A percentile compares a stretch with the other conserved stretches of the same genome.
Evolutionary conservation across 2,113 vertebrate species (phyloP).

Genomic region (Spilogale gracilis): DNA sequence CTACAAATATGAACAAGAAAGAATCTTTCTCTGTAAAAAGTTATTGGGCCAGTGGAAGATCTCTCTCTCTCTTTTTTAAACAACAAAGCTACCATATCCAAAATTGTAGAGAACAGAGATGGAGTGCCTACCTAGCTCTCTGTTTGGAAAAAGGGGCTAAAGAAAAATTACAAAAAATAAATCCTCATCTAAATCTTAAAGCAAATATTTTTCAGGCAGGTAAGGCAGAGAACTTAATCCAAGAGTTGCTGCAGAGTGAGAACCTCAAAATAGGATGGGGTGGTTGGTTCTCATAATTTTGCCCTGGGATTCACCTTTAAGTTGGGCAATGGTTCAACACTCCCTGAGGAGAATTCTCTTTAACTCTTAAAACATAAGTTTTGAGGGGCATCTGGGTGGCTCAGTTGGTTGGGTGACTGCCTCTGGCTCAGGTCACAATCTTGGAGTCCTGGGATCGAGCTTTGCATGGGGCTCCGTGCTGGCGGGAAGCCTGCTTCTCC

Average conservation of each 20-base stretch:
- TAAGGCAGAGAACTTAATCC: not conserved
- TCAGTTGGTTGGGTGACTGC: no score
- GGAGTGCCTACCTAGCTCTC: not conserved
- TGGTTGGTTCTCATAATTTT: not conserved
- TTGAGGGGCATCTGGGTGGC: no score
- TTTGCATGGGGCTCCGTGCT: no score
- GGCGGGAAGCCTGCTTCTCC: no score
- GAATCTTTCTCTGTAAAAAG: not conserved
- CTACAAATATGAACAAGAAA: not conserved
- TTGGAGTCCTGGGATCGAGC: no score
- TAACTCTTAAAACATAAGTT: not conserved
- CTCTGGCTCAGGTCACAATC: no score
- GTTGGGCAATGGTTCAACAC: not conserved
- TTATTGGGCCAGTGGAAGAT: not conserved
- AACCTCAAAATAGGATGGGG: not conserved
- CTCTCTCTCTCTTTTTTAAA: not conserved
- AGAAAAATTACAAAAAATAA: not conserved
- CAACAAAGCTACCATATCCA: not conserved
- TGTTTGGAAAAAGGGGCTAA: not conserved
- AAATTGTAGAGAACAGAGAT: not conserved
- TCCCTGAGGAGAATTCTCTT: not conserved
- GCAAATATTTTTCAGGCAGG: not conserved
- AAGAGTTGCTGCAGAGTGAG: not conserved
- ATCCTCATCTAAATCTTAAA: not conserved
- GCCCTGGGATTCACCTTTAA: not conserved